These are phyloP conservation scores for Cydia pomonella DNA, from an alignment of 1,140 invertebrate species.

Conservation along the genomic window DNA sequence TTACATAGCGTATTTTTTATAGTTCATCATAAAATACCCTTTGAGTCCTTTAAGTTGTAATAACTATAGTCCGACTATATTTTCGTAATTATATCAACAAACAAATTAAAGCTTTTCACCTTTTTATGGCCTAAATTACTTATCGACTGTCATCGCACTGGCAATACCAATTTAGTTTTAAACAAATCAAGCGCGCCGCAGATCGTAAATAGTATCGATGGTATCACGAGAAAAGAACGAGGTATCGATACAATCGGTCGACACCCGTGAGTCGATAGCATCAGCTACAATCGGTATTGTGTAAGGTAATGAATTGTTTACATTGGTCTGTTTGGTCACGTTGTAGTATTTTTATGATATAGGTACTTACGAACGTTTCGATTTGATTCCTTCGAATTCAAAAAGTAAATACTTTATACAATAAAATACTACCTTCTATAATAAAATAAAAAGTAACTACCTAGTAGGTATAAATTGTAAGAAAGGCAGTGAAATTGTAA, in stretches of 20 bases:
- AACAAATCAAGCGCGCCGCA: slow-evolving; percentile 26
- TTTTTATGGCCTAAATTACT: not conserved
- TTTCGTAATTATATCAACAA: not conserved
- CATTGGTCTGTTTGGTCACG: slow-evolving; percentile 7
- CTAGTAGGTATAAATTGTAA: too few species aligned
- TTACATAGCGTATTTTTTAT: too few species aligned
- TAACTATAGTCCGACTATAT: not conserved
- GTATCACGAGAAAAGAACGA: slow-evolving; percentile 7
- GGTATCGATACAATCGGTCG: slow-evolving; percentile 28
- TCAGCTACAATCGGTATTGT: slow-evolving; percentile 13
- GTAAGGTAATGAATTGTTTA: slow-evolving; percentile 29
- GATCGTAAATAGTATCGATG: slow-evolving; percentile 21
- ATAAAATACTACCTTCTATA: too few species aligned
- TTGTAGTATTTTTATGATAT: not conserved
- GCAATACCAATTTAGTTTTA: slow-evolving; percentile 31
- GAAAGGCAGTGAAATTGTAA: too few species aligned
- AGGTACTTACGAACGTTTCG: not conserved
- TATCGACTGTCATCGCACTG: slow-evolving; percentile 29
- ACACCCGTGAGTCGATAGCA: slow-evolving; percentile 13
- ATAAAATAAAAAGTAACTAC: too few species aligned
- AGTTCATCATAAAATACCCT: too few species aligned
- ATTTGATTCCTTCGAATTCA: not conserved
- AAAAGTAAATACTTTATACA: not conserved
- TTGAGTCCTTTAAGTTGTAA: too few species aligned
- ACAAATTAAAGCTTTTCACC: slow-evolving; percentile 1